Evolutionary conservation across 2,113 vertebrate genomes (phyloP).

Genomic region (Takifugu bimaculatus): DNA sequence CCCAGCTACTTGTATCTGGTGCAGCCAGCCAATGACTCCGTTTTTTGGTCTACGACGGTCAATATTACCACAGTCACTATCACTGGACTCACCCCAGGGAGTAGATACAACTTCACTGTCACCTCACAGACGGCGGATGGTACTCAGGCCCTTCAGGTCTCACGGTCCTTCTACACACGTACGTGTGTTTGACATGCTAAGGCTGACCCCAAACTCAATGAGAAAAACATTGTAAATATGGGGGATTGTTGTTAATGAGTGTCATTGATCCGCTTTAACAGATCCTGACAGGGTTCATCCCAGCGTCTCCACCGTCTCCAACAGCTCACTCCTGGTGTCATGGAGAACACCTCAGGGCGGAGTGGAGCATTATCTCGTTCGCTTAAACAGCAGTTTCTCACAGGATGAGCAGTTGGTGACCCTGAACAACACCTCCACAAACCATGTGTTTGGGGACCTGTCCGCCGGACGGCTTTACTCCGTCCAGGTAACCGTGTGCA

Average conservation of each 20-base stretch:
- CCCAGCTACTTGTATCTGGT: conserved; percentile 33
- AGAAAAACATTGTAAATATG: neutral
- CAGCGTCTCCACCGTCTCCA: conserved; percentile 48
- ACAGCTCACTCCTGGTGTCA: conserved; percentile 48
- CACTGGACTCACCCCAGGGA: conserved; percentile 48
- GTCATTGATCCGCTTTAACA: conserved; percentile 27
- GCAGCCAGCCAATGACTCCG: neutral
- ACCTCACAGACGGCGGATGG: conserved; percentile 44
- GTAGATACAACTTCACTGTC: conserved; percentile 59
- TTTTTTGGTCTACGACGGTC: accelerated
- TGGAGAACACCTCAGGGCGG: conserved; percentile 53
- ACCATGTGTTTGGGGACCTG: conserved; percentile 27
- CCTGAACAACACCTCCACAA: accelerated
- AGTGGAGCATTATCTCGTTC: conserved; percentile 33
- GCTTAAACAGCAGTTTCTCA: neutral
- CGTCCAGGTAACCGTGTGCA: conserved; percentile 33
- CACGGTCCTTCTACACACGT: conserved; percentile 53
- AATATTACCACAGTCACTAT: neutral
- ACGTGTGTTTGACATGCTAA: conserved; percentile 16
- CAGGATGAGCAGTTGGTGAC: accelerated
- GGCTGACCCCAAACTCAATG: neutral
- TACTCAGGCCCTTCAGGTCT: conserved; percentile 41
- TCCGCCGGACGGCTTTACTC: conserved; percentile 49
- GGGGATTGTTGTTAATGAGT: neutral
- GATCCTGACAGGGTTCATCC: conserved; percentile 48